Evolutionary conservation across 2,113 vertebrate genomes (phyloP).

Genomic region (Setophaga petechia): DNA sequence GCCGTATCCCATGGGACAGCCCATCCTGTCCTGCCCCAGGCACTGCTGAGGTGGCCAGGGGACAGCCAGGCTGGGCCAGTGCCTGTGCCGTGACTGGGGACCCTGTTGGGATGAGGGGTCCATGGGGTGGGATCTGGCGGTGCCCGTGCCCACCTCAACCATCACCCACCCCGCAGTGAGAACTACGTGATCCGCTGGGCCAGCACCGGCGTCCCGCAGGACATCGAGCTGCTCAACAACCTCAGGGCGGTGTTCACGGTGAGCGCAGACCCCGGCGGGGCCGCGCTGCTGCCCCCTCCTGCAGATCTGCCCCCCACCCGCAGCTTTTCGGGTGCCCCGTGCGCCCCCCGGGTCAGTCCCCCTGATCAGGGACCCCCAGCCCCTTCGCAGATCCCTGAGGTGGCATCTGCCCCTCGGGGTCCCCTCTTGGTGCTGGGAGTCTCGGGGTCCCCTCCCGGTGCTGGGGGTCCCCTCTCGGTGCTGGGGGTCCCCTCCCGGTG

Average conservation of each 20-base stretch:
- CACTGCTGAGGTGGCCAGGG: neutral
- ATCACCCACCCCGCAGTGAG: neutral
- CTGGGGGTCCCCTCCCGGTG: too few relatives aligned
- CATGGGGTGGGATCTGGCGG: neutral
- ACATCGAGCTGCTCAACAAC: slow-evolving; percentile 68
- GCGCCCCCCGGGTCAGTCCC: accelerated
- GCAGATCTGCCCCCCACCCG: neutral
- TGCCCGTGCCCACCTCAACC: neutral
- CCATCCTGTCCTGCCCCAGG: neutral
- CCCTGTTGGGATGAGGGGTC: neutral
- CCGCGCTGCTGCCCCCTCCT: neutral
- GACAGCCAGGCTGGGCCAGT: neutral
- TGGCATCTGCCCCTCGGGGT: neutral
- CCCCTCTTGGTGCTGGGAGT: too few relatives aligned
- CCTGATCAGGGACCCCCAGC: neutral
- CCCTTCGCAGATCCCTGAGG: accelerated
- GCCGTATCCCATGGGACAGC: accelerated
- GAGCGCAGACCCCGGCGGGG: neutral
- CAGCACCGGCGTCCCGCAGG: slow-evolving; percentile 54
- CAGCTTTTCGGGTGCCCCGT: accelerated
- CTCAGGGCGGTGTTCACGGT: slow-evolving; percentile 62
- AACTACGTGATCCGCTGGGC: slow-evolving; percentile 70
- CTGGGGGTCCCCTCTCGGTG: too few relatives aligned
- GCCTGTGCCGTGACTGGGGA: accelerated
- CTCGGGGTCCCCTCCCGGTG: too few relatives aligned